These are phyloP conservation scores for Andrena marginata DNA, from an alignment of 2,888 invertebrate species.

Conservation along the genomic window DNA sequence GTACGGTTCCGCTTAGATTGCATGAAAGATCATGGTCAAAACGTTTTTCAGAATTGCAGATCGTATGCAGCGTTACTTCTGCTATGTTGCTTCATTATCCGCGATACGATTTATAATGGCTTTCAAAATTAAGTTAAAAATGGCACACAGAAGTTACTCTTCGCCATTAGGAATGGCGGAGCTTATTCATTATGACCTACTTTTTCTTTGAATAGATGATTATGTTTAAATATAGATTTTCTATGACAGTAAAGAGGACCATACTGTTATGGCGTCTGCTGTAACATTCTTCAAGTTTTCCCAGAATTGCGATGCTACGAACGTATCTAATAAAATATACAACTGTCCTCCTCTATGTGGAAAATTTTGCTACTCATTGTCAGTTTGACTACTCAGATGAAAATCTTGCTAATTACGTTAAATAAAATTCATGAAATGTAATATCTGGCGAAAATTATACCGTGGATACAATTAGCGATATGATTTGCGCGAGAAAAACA, in stretches of 20 bases:
- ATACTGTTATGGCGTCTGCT: not conserved
- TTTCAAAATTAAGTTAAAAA: constrained; percentile 20
- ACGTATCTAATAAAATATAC: no score
- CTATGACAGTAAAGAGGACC: not conserved
- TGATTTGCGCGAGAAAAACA: not conserved
- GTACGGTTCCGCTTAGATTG: constrained; percentile 41
- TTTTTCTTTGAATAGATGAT: constrained; percentile 4
- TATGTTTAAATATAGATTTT: no score
- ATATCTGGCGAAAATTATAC: not conserved
- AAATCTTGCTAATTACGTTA: not conserved
- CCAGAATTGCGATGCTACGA: not conserved
- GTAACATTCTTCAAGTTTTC: constrained; percentile 2
- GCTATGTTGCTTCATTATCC: constrained; percentile 42
- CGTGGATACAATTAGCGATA: not conserved
- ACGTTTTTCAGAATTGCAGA: constrained; percentile 59
- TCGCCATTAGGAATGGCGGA: not conserved
- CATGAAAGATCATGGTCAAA: constrained; percentile 62
- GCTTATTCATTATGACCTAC: not conserved
- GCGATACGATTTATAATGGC: constrained; percentile 26
- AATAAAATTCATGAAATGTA: not conserved
- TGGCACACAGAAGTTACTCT: constrained; percentile 3
- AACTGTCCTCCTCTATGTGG: no score
- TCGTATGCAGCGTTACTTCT: constrained; percentile 30
- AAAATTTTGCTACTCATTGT: no score
- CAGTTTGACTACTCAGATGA: not conserved